These are phyloP conservation scores for Indicator maculatus DNA, from an alignment of 2,113 vertebrate species.

Conservation along the genomic window DNA sequence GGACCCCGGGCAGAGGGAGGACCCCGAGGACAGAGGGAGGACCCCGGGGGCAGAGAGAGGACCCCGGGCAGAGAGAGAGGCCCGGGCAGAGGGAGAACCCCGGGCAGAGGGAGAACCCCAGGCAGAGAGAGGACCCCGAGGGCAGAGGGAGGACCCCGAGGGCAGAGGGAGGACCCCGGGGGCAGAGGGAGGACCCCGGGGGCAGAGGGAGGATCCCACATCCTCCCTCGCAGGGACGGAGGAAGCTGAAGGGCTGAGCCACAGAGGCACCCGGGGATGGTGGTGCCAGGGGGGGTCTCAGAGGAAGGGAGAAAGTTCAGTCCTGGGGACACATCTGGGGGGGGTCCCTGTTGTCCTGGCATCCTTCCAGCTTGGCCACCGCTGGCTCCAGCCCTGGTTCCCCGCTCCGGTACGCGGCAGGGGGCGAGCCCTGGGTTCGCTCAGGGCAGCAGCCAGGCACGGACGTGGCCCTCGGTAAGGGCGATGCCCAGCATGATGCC, in stretches of 20 bases:
- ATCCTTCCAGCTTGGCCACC: background rate
- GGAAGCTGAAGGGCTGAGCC: background rate
- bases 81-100: too few species aligned
- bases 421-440: background rate
- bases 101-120: too few species aligned
- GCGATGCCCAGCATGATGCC: conserved; percentile 82
- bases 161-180: too few species aligned
- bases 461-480: conserved; percentile 78
- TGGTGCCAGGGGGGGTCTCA: background rate
- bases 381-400: background rate
- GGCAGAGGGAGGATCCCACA: accelerated
- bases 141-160: too few species aligned
- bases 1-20: too few species aligned
- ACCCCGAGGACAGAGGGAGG: too few species aligned
- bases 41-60: too few species aligned
- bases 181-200: background rate
- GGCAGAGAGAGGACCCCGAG: too few species aligned
- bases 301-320: background rate
- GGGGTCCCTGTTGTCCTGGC: too few species aligned
- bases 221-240: background rate
- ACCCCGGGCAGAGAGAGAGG: too few species aligned
- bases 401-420: accelerated
- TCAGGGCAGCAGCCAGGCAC: conserved; percentile 46
- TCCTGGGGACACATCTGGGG: background rate
- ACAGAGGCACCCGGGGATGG: background rate